phyloP scores from a whole-genome alignment of 1,140 invertebrate species.

The Drosophila insularis region DNA sequence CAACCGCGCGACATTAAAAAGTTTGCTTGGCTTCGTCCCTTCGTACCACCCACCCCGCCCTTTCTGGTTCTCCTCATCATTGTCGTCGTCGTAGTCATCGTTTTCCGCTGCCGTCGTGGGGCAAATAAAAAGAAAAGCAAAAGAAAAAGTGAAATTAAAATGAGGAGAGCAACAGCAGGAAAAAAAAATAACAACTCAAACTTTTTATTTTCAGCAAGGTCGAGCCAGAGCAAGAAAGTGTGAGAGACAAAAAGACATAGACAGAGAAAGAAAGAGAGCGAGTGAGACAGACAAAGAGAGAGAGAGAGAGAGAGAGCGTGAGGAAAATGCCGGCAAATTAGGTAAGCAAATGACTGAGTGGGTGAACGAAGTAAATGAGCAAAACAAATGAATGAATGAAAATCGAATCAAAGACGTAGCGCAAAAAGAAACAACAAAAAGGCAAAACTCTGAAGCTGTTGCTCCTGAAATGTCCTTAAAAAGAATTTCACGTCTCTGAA shows the following conservation, averaged over 20 bases:
- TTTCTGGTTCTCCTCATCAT: too few species aligned
- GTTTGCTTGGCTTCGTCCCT: constrained; percentile 58
- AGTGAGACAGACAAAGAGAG: constrained; percentile 16
- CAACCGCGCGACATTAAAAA: constrained; percentile 78
- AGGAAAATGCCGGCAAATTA: constrained; percentile 46
- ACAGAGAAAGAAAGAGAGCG: constrained; percentile 28
- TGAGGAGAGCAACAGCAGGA: constrained; percentile 30
- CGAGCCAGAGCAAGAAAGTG: constrained; percentile 11
- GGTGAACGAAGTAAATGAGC: constrained; percentile 33
- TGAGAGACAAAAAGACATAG: constrained; percentile 25
- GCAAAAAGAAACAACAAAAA: background rate
- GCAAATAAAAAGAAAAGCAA: constrained; percentile 55
- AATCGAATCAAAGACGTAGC: background rate
- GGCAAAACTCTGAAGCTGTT: background rate
- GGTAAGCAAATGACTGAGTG: constrained; percentile 22
- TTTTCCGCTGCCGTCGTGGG: background rate
- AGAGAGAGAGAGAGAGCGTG: constrained; percentile 21
- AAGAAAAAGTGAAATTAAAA: constrained; percentile 81
- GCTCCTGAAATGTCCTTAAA: background rate
- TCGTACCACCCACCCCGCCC: background rate
- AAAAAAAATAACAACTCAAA: constrained; percentile 41
- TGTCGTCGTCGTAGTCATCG: background rate
- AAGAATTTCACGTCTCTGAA: too few species aligned
- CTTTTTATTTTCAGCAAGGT: constrained; percentile 13
- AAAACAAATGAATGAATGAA: constrained; percentile 42